Evolutionary conservation across 2,888 invertebrate genomes (phyloP), one percentile per base, ranked within the genome.

Genomic region (Hartigia nigra): DNA sequence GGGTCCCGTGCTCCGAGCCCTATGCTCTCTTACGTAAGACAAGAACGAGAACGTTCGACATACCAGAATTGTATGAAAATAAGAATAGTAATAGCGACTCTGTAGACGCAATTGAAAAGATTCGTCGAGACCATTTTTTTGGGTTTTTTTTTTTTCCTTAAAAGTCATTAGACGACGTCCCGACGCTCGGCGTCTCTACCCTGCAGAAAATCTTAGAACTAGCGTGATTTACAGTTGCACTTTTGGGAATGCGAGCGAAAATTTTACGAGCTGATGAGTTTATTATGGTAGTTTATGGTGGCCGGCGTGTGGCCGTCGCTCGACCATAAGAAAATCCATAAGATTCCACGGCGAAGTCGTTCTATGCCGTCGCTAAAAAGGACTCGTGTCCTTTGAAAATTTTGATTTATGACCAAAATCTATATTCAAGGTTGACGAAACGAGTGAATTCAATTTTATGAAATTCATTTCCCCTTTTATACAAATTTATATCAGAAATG

Each of bases 251-350:
- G 80, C 80, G 81, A 84, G 82, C 82, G 84, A 85, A 87, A 86
- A 86, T 86, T 89, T 90, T 88, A 88, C 86, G 87, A 89, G 84
- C 84, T 85, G 85, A 88, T 87, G 87, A 88, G 84, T 89, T 90
- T 89, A 89, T 90, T 89, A 89, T 87, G 88, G 85, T 80, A 85
- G 88, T 86, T 86, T 86, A 88, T 88, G 89, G 90, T 90, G 89
- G 89, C 89, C 85, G 89, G 88, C 89, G 88, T 89, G 87, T 88
- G 89, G 89, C 88, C 88, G 88, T 89, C 88, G 88, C 83, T 83
- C 87, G 87, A 88, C 88, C 88, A 89, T 85, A 88, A 86, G 88
- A 88, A 87, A 87, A 87, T 82, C 82, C 55, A 55, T 55, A 55
- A 55, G 55, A 55, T 55, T 55, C 55, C 55, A 23, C 55, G 55